phyloP scores from a whole-genome alignment of 2,888 invertebrate species.

The Stenurella melanura region DNA sequence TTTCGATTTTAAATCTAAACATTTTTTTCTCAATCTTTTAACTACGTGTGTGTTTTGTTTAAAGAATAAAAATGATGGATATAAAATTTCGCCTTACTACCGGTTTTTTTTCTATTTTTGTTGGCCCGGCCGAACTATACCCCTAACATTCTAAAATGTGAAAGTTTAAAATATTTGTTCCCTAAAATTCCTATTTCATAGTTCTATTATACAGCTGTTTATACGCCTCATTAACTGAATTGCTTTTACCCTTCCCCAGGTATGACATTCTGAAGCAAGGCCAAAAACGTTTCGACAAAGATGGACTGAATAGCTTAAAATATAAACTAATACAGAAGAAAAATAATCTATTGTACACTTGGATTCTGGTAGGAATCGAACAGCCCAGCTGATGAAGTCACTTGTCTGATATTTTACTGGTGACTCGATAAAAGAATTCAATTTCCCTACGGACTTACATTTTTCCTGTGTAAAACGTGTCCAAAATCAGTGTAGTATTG shows the following conservation, averaged over 20 bases:
- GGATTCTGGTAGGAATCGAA: slow-evolving; percentile 86
- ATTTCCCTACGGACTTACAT: slow-evolving; percentile 13
- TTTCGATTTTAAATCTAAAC: too few species aligned
- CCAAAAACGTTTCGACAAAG: slow-evolving; percentile 86
- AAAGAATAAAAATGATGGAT: too few species aligned
- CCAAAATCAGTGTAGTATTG: background rate
- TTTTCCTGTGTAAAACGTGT: slow-evolving; percentile 1
- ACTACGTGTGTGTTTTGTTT: too few species aligned
- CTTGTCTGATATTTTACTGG: background rate
- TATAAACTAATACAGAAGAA: slow-evolving; percentile 83
- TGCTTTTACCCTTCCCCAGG: slow-evolving; percentile 75
- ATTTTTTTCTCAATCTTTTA: too few species aligned
- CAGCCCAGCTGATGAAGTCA: slow-evolving; percentile 81
- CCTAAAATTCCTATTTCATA: too few species aligned
- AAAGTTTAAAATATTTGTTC: too few species aligned
- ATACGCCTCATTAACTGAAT: too few species aligned
- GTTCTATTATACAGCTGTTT: too few species aligned
- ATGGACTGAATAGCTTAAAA: slow-evolving; percentile 90
- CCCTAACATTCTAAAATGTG: too few species aligned
- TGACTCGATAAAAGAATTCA: background rate
- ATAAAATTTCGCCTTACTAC: too few species aligned
- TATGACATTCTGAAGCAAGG: slow-evolving; percentile 90
- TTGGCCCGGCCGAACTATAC: too few species aligned
- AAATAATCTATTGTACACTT: slow-evolving; percentile 86
- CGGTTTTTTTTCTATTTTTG: too few species aligned